Evolutionary conservation across 2,888 invertebrate genomes (phyloP), one percentile per base, ranked within the genome.

Genomic region (Sympetrum striolatum): DNA sequence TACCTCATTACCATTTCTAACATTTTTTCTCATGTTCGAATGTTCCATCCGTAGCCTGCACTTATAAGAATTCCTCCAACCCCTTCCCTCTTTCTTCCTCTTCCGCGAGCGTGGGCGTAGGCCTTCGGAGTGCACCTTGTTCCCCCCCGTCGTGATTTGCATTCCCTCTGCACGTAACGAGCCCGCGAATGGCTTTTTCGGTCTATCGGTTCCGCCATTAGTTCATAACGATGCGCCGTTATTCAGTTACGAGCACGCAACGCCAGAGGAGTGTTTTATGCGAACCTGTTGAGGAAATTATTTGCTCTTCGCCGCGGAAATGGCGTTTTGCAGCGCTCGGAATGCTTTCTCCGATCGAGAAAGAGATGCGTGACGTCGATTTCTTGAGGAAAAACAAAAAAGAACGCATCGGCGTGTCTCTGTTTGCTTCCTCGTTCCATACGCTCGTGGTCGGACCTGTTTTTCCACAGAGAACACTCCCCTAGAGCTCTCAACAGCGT

Each of bases 81-180:
- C 81, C 80, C 80, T 90, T 80, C 80, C 12, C 37, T 86, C 90
- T 22, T 35, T 15, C 10, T 44, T 37, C 22, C 5, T 81, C 35
- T 5, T 37, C 73, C 53, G 25, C 82, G 37, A 82, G 22, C 64
- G 22, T 25, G 60, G 18, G 10, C 22, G 15, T 6, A 3, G 64
- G 8, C 64, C 8, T 22, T n/a, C n/a, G n/a, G 22, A 18, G 64
- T 64, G n/a, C 12, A 15, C 31, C 35, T 58, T 82, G 58, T 82
- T 58, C 58, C 82, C 37, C 44, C 58, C 35, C 31, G n/a, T 58
- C 53, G 58, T 82, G 82, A 82, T 82, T 82, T 82, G 82, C 82
- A 82, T 82, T 82, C 82, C 25, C 58, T 58, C 18, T 35, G 82
- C 58, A 14, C 82, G 53, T 44, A 35, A 35, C n/a, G 35, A 18